phyloP scores from a whole-genome alignment of 1,140 invertebrate species.

The Pseudomyrmex pallidus region DNA sequence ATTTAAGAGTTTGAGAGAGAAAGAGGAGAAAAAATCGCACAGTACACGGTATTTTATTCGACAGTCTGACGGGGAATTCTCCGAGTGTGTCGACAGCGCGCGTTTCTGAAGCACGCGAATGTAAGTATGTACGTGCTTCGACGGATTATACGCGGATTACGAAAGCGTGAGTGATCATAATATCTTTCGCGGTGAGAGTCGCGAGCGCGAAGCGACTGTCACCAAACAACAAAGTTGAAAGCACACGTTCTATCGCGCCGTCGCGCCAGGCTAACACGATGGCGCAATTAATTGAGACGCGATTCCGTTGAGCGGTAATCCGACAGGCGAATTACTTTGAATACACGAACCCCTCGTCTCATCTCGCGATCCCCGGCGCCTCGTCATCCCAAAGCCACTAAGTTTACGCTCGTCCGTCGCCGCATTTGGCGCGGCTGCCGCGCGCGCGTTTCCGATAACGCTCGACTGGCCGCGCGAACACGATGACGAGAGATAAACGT shows the following conservation, averaged over 20 bases:
- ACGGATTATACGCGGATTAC: slow-evolving; percentile 39
- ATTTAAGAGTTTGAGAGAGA: background rate
- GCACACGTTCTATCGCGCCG: slow-evolving; percentile 31
- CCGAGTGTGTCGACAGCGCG: background rate
- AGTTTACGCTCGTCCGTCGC: slow-evolving; percentile 43
- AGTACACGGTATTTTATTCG: slow-evolving; percentile 20
- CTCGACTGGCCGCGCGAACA: slow-evolving; percentile 37
- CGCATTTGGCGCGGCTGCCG: slow-evolving; percentile 45
- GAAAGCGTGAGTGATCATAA: slow-evolving; percentile 31
- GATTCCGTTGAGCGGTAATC: slow-evolving; percentile 74
- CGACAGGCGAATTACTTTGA: slow-evolving; percentile 75
- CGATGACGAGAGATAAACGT: slow-evolving; percentile 48
- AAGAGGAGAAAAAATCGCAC: too few species aligned
- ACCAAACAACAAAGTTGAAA: slow-evolving; percentile 5
- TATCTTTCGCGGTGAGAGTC: background rate
- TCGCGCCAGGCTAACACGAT: slow-evolving; percentile 62
- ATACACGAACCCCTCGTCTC: slow-evolving; percentile 53
- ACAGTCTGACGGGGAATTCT: background rate
- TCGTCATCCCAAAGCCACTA: background rate
- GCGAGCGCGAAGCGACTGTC: background rate
- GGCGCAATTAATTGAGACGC: slow-evolving; percentile 74
- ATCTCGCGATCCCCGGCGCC: background rate
- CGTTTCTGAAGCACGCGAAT: background rate
- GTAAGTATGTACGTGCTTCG: background rate
- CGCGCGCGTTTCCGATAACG: slow-evolving; percentile 9